Base-by-base conservation (phyloP, 2,888 invertebrate genomes). In the Microdon myrmicae region DNA sequence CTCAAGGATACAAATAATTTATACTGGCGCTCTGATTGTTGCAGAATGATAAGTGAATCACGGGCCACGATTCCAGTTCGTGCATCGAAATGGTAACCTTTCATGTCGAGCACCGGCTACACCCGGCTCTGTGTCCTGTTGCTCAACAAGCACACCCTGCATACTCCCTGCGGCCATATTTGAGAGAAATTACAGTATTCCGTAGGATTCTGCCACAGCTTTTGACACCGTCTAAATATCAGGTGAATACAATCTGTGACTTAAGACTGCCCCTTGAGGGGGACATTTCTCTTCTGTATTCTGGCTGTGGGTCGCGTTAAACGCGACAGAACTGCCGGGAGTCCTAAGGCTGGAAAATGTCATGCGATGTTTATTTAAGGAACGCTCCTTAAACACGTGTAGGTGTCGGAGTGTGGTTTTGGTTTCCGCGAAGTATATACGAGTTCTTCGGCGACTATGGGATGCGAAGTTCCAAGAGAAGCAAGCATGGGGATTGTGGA, bases 221-320 rank as follows among this genome's bases (percentile, higher is more conserved):
- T 47, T 64, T 64, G 64, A 64, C 64, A 58, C 64, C 64, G 58
- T 58, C 64, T 58, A 49, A 64, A 58, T 64, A 58, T 53, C 64
- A 53, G 58, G 58, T 64, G 64, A 64, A 58, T 58, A 58, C 31
- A 58, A 47, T 58, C 53, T 58, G 64, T 58, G 58, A 58, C 64
- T 64, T 58, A 22, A 41, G 41, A 19, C n/a, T n/a, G n/a, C n/a
- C n/a, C n/a, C n/a, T n/a, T n/a, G n/a, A n/a, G n/a, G n/a, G n/a
- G n/a, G n/a, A n/a, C n/a, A n/a, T n/a, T n/a, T n/a, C n/a, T n/a
- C n/a, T 25, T 19, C n/a, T 22, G 20, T 16, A 12, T 14, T n/a
- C 3, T 12, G 19, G 12, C 17, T 25, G 16, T 4, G 14, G 14
- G 13, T 37, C 14, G 9, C 13, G 26, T 26, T 2, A 23, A n/a